Percentiles rank a stretch among this genome's conserved stretches.
These are phyloP conservation scores for Stenichneumon culpator DNA, from an alignment of 2,888 invertebrate species.

Conservation along the genomic window DNA sequence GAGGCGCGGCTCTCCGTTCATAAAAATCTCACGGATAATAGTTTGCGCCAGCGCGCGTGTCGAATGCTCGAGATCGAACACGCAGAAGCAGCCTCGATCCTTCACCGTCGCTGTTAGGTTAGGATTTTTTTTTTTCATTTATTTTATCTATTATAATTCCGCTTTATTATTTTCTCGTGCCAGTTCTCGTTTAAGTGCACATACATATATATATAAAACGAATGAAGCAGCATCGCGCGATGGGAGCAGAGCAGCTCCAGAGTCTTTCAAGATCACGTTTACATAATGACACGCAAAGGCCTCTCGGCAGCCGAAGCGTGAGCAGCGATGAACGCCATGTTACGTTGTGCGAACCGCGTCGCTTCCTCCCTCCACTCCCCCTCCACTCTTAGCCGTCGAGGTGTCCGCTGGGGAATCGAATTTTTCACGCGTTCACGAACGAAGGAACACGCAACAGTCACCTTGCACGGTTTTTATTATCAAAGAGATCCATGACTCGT, in stretches of 20 bases:
- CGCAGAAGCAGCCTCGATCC: slow-evolving; percentile 54
- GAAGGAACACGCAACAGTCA: slow-evolving; percentile 26
- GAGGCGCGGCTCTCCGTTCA: slow-evolving; percentile 43
- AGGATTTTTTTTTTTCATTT: slow-evolving; percentile 5
- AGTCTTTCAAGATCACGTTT: slow-evolving; percentile 12
- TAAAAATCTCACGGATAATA: slow-evolving; percentile 20
- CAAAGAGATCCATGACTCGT: slow-evolving; percentile 18
- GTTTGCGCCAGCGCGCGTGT: neutral
- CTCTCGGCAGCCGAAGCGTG: neutral
- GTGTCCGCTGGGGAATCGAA: slow-evolving; percentile 25
- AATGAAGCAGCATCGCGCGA: neutral
- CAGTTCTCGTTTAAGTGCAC: neutral
- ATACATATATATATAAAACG: neutral
- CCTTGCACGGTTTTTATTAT: slow-evolving; percentile 22
- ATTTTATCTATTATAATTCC: neutral
- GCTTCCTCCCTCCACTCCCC: too few species aligned
- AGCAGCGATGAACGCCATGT: slow-evolving; percentile 3
- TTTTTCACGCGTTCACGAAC: slow-evolving; percentile 28
- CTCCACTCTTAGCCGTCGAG: neutral
- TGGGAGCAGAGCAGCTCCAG: neutral
- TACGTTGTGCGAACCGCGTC: neutral
- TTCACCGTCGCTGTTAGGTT: slow-evolving; percentile 15
- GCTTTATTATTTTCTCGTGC: slow-evolving; percentile 16
- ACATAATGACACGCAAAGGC: slow-evolving; percentile 15
- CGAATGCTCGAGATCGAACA: slow-evolving; percentile 22